A percentile compares a stretch with the other conserved stretches of the same genome.
Evolutionary conservation across 2,113 vertebrate species (phyloP).

Genomic region (Spea bombifrons): DNA sequence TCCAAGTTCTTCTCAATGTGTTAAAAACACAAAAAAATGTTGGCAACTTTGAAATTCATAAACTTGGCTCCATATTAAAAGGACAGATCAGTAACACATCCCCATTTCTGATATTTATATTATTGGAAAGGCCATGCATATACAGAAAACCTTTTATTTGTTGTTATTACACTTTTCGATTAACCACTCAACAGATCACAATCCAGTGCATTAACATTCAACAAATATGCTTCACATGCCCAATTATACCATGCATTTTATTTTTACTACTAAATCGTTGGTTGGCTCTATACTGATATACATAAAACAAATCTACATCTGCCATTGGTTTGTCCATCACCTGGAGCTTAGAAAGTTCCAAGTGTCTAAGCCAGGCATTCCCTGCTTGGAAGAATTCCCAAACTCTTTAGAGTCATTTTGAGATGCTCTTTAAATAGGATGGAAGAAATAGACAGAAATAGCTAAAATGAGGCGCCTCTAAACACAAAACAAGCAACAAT

Average conservation of each 20-base stretch:
- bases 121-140: conserved; percentile 55
- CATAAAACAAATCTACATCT: conserved; percentile 54
- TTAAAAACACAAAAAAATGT: conserved; percentile 56
- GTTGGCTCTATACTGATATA: conserved; percentile 46
- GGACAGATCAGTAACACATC: conserved; percentile 58
- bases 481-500: conserved; percentile 18
- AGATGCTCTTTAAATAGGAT: conserved; percentile 60
- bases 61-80: conserved; percentile 62
- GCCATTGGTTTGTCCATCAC: conserved; percentile 57
- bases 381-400: conserved; percentile 52
- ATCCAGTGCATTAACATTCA: conserved; percentile 31
- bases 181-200: conserved; percentile 50
- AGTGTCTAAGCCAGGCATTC: conserved; percentile 56
- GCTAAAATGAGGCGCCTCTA: conserved; percentile 55
- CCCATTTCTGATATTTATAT: conserved; percentile 48
- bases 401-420: conserved; percentile 41
- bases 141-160: conserved; percentile 54
- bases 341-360: conserved; percentile 58
- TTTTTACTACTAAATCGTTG: conserved; percentile 35
- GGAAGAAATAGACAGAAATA: conserved; percentile 48
- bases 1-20: conserved; percentile 52
- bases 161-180: conserved; percentile 45
- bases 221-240: conserved; percentile 46
- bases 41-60: conserved; percentile 55
- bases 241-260: conserved; percentile 43